These are phyloP conservation scores for Adela reaumurella DNA, from an alignment of 2,888 invertebrate species.

Conservation along the genomic window DNA sequence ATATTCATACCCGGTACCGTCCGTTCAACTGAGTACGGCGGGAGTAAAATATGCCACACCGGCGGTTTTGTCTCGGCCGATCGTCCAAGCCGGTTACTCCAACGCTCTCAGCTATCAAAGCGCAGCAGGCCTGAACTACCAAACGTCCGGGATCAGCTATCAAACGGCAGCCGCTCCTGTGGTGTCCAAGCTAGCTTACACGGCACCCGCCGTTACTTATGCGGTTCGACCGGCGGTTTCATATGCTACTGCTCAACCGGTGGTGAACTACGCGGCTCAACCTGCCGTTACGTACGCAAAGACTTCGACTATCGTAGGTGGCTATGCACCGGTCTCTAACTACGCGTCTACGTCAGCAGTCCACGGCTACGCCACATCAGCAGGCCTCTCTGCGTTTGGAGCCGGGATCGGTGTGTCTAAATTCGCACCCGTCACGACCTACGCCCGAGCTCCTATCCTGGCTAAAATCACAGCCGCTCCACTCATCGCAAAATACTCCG, in stretches of 20 bases:
- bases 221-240: conserved; percentile 22
- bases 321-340: conserved; percentile 20
- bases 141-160: background rate
- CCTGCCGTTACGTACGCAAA: conserved; percentile 18
- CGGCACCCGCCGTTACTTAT: conserved; percentile 18
- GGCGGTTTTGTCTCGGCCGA: conserved; percentile 12
- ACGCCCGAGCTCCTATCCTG: conserved; percentile 51
- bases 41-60: conserved; percentile 24
- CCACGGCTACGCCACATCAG: conserved; percentile 54
- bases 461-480: conserved; percentile 47
- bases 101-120: conserved; percentile 12
- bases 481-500: conserved; percentile 33
- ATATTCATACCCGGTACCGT: conserved; percentile 53
- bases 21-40: conserved; percentile 45
- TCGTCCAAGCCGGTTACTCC: conserved; percentile 17
- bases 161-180: conserved; percentile 6
- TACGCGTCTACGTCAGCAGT: conserved; percentile 30
- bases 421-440: conserved; percentile 37
- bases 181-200: conserved; percentile 6
- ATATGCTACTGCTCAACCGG: conserved; percentile 27
- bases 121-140: conserved; percentile 4
- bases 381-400: conserved; percentile 41
- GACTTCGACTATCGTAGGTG: background rate
- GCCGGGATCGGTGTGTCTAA: conserved; percentile 18
- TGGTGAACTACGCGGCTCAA: conserved; percentile 30